Evolutionary conservation across 2,888 invertebrate species (phyloP), one percentile per base, ranked within the genome.

Genomic region (Amblyjoppa proteus): DNA sequence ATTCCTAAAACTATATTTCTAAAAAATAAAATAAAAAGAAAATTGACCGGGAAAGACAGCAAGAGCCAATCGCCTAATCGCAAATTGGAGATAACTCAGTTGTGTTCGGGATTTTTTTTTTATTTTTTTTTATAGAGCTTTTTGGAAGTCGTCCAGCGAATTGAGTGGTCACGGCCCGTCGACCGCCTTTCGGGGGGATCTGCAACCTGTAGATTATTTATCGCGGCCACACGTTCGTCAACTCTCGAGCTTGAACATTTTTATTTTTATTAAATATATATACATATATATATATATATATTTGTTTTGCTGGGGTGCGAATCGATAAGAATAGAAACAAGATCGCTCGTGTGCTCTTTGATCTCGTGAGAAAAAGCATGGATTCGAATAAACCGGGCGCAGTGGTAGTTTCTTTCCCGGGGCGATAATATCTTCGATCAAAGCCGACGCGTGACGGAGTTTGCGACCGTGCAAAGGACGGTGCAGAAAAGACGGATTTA

Each of bases 151-250:
- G 76, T 85, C 85, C 85, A 85, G 76, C 53, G 76, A 83, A 80
- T 83, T 75, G 70, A 78, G 82, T 79, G 61, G 74, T 61, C 74
- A 61, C 20, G 13, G 61, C 75, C 71, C 16, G 61, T 68, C 66
- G 58, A 58, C 49, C 64, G 56, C 16, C 51, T 82, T 66, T 51
- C 68, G 41, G 64, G 82, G 82, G 79, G 87, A 90, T 88, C 88
- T 87, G 90, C 90, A 90, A 90, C 90, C 90, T 90, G 90, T 90
- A 88, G 90, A 90, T 88, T 85, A 83, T 83, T 85, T 80, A 80
- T 83, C 71, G 45, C 66, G 66, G 20, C 28, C 16, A 56, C 78
- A 66, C 73, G 64, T 9, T 76, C 34, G 28, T 49, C 20, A 20
- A 58, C 25, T 73, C 45, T 16, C 34, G 58, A 25, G 38, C 25